Percentiles rank a stretch among this genome's conserved stretches.
Conservation (phyloP, 2,113 vertebrate genomes). For the Megaptera novaeangliae region DNA sequence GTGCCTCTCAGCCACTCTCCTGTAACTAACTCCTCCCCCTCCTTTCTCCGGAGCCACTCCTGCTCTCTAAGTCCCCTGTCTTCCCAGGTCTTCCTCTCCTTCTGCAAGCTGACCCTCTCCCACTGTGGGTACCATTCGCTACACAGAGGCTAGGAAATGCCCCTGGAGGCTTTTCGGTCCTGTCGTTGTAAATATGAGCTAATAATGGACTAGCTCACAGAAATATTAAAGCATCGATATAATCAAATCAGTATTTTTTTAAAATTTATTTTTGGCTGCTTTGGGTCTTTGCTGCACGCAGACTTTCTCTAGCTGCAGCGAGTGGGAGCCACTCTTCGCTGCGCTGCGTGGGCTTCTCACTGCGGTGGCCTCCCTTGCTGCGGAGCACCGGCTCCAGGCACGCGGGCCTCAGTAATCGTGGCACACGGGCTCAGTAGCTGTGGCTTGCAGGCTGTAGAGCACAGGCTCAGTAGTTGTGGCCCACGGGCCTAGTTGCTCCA, state of each 20-base stretch:
- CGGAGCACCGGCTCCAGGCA: too few species aligned
- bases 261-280: too few species aligned
- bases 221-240: conserved; percentile 16
- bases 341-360: too few species aligned
- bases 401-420: too few species aligned
- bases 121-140: background rate
- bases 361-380: too few species aligned
- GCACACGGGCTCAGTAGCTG: too few species aligned
- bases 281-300: too few species aligned
- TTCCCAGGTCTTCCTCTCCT: background rate
- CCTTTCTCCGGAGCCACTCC: background rate
- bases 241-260: background rate
- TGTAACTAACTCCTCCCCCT: background rate
- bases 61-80: background rate
- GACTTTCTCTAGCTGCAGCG: too few species aligned
- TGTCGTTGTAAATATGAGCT: background rate
- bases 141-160: background rate
- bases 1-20: background rate
- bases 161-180: background rate
- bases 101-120: background rate
- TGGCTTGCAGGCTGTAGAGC: too few species aligned
- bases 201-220: background rate
- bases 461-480: too few species aligned
- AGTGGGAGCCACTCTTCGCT: too few species aligned
- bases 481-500: too few species aligned